These are phyloP conservation scores for Aldrovandia affinis DNA, from an alignment of 2,797 vertebrate species.

Conservation along the genomic window DNA sequence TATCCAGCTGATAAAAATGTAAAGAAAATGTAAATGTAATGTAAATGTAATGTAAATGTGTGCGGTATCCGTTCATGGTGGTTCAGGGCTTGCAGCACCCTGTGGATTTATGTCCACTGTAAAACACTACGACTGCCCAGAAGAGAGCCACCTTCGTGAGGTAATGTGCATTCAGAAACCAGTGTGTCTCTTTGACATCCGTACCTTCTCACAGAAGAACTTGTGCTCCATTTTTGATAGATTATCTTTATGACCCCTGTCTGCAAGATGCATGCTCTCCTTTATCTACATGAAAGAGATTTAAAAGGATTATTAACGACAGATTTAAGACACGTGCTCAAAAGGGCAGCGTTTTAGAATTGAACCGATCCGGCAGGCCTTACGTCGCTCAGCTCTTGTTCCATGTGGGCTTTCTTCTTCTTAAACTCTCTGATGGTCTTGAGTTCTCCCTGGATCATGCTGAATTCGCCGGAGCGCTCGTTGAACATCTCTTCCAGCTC, in stretches of 20 bases:
- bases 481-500: constrained; percentile 77
- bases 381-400: constrained; percentile 80
- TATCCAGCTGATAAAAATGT: too few relatives aligned
- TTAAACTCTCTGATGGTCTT: constrained; percentile 76
- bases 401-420: constrained; percentile 75
- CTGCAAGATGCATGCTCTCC: constrained; percentile 69
- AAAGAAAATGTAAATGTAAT: too few relatives aligned
- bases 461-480: constrained; percentile 75
- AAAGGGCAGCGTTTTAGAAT: background rate
- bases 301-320: background rate
- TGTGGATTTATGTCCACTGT: background rate
- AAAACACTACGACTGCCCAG: background rate
- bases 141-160: background rate
- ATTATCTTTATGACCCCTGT: constrained; percentile 75
- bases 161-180: background rate
- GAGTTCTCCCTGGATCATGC: constrained; percentile 75
- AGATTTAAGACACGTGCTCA: constrained; percentile 13
- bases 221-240: constrained; percentile 73
- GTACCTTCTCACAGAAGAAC: constrained; percentile 86
- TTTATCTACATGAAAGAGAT: constrained; percentile 68
- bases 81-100: constrained; percentile 5
- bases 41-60: background rate
- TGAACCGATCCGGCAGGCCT: background rate
- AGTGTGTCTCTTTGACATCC: background rate
- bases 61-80: constrained; percentile 11